phyloP scores from a whole-genome alignment of 2,888 invertebrate species.

The Stegophylla sp. region DNA sequence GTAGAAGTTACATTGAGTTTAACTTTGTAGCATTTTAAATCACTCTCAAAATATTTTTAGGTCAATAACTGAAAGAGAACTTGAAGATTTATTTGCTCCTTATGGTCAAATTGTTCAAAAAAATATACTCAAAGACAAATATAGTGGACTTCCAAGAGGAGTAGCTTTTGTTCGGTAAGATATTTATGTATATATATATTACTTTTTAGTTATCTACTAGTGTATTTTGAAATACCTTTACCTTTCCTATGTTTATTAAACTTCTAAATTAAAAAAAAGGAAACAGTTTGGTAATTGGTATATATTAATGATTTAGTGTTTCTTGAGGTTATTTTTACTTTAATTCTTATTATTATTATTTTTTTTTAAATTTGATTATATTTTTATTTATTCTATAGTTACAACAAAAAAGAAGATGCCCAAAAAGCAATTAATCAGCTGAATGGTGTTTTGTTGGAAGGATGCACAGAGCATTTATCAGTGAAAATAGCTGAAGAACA shows the following conservation, averaged over 20 bases:
- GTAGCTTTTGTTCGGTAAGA: conserved; percentile 89
- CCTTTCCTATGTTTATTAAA: too few species aligned
- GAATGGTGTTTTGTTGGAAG: conserved; percentile 84
- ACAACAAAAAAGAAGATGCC: conserved; percentile 85
- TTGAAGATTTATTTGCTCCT: conserved; percentile 84
- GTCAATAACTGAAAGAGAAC: conserved; percentile 80
- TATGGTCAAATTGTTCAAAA: conserved; percentile 92
- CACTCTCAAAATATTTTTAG: conserved; percentile 62
- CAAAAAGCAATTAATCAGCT: conserved; percentile 86
- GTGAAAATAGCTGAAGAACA: conserved; percentile 88
- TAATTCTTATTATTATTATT: not conserved
- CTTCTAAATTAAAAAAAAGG: not conserved
- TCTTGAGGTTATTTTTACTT: too few species aligned
- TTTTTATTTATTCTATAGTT: conserved; percentile 68
- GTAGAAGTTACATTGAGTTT: conserved; percentile 63
- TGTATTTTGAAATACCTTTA: not conserved
- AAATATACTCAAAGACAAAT: conserved; percentile 86
- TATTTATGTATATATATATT: not conserved
- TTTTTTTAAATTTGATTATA: conserved; percentile 41
- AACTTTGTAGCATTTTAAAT: conserved; percentile 16
- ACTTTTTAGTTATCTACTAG: not conserved
- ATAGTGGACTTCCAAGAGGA: conserved; percentile 85
- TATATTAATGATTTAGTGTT: not conserved
- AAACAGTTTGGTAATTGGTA: not conserved
- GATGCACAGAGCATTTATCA: conserved; percentile 81